Base-by-base conservation (phyloP, 2,888 invertebrate species). In the Melipona bicolor region DNA sequence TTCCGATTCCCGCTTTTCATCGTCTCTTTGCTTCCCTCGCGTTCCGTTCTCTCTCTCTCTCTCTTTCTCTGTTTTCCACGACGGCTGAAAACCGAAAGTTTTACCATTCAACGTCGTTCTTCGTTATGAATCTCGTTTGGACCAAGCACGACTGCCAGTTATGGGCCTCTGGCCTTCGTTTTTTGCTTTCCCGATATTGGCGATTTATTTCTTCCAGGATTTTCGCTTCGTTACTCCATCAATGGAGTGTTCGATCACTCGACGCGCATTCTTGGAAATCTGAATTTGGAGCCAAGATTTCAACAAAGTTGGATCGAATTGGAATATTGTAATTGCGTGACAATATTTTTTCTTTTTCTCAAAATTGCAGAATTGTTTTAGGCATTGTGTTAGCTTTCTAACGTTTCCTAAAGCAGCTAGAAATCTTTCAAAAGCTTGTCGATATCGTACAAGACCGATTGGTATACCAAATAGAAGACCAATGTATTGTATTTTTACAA, bases 71-170 rank as follows among this genome's bases (percentile, higher is more conserved):
- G 4, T 32, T 62, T 50, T 43, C 24, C 27, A 13, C 36, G 21
- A 11, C 32, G 19, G 19, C 13, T 36, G 32, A 17, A 24, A 69
- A 61, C 19, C 9, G 43, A 43, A 43, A 19, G 21, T 77, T 50
- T 67, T 56, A 43, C 52, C 74, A 71, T 36, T 50, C 54, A 17
- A 17, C 21, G 64, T 70, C 73, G 52, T 24, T 9, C 43, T 36
- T 36, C 54, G 21, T 77, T 64, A 64, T 49, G 75, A 73, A 77
- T 74, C 49, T 52, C 15, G 79, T 68, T 75, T 59, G 36, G n/a
- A n/a, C 65, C 9, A 24, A 4, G 9, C 27, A 65, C 17, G 21
- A 49, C 17, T 21, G 1, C 2, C n/a, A 15, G 36, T 59, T 49
- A 36, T 13, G 27, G 27, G n/a, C 36, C 17, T 67, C 27, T 27